These are phyloP conservation scores for Bergia sp. DNA, from an alignment of 92 coral and sea anemone species.

Conservation along the genomic window DNA sequence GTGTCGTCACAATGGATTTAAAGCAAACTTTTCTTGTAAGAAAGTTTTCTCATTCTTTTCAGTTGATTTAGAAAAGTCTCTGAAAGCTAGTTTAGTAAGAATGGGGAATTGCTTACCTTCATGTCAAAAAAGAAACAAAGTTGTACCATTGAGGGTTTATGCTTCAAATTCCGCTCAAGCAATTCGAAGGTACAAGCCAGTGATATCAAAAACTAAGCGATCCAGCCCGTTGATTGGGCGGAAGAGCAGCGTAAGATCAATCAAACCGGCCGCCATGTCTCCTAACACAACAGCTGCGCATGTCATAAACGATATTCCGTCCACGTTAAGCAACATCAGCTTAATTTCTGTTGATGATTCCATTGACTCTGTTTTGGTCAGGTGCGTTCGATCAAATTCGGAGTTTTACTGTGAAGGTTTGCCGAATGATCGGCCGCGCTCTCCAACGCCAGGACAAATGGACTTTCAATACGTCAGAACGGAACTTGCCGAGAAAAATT, in stretches of 20 bases:
- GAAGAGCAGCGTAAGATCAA: slow-evolving; percentile 10
- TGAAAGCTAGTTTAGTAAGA: too few relatives aligned
- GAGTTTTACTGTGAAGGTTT: neutral
- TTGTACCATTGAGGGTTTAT: neutral
- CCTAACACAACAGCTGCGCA: neutral
- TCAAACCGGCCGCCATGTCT: neutral
- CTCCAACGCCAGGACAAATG: neutral
- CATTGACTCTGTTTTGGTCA: slow-evolving; percentile 11
- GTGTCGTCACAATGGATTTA: neutral
- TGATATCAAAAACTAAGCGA: neutral
- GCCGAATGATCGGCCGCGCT: neutral
- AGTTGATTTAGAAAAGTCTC: neutral
- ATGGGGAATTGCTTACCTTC: slow-evolving; percentile 39
- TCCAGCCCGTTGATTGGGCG: neutral
- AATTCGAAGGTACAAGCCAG: neutral
- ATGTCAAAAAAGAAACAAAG: slow-evolving; percentile 15
- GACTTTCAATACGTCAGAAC: neutral
- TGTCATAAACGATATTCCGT: neutral
- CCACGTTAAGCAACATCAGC: slow-evolving; percentile 2
- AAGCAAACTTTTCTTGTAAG: neutral
- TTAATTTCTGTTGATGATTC: slow-evolving; percentile 2
- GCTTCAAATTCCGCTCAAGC: neutral
- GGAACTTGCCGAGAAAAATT: neutral
- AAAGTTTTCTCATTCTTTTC: too few relatives aligned
- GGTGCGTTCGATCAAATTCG: neutral